Conservation (phyloP, 2,888 invertebrate species). For the Eretmocerus hayati region DNA sequence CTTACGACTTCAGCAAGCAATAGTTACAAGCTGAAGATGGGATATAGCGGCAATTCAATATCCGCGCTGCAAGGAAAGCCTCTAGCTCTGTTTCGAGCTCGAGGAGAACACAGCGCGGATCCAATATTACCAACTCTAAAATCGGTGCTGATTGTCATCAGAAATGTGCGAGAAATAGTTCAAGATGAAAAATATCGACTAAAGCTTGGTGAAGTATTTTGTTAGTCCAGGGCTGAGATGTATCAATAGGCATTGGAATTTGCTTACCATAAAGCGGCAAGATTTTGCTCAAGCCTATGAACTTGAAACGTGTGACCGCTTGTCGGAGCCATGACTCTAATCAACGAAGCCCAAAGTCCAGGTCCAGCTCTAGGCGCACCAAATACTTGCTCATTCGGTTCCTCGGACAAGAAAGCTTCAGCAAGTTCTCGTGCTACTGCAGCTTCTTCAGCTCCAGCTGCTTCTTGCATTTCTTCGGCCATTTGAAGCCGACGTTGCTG, state of each 20-base stretch:
- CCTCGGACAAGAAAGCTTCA: slow-evolving; percentile 90
- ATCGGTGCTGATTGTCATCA: too few relatives aligned
- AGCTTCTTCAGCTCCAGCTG: slow-evolving; percentile 92
- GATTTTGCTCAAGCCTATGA: slow-evolving; percentile 87
- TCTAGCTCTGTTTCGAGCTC: not conserved
- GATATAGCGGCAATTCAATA: slow-evolving; percentile 17
- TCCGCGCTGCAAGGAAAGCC: too few relatives aligned
- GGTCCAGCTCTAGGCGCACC: slow-evolving; percentile 93
- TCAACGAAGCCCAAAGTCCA: slow-evolving; percentile 93
- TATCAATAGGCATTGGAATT: too few relatives aligned
- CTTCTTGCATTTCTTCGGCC: slow-evolving; percentile 97
- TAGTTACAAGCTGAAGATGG: slow-evolving; percentile 21
- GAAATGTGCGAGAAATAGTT: too few relatives aligned
- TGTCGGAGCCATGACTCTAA: slow-evolving; percentile 82
- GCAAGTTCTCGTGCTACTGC: slow-evolving; percentile 97
- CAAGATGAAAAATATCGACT: too few relatives aligned
- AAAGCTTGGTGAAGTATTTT: too few relatives aligned
- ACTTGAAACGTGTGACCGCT: slow-evolving; percentile 70
- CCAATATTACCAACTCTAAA: not conserved
- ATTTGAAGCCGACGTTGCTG: slow-evolving; percentile 87
- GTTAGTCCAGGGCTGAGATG: too few relatives aligned
- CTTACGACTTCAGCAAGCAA: slow-evolving; percentile 19
- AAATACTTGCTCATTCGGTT: slow-evolving; percentile 87
- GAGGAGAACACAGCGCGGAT: slow-evolving; percentile 12
- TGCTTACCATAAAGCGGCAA: slow-evolving; percentile 78